Percentiles rank a stretch among this genome's conserved stretches.
Conservation (phyloP, 2,113 vertebrate species). For the Alosa alosa region DNA sequence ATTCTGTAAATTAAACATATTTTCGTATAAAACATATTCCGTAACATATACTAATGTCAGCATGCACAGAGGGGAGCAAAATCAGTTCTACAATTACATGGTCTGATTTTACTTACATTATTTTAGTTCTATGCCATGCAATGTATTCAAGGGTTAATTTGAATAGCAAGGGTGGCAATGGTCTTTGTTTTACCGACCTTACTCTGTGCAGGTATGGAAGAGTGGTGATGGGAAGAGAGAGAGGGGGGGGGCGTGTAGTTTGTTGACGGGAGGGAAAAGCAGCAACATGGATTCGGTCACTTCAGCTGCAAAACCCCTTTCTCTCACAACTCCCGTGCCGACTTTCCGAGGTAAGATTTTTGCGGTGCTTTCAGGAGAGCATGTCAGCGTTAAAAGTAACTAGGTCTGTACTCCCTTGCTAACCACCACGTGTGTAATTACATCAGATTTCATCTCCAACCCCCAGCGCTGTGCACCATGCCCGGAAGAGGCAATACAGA, state of each 20-base stretch:
- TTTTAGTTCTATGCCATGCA: background rate
- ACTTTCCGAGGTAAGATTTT: conserved; percentile 5
- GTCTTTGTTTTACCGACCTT: background rate
- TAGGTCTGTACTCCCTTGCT: background rate
- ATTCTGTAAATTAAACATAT: background rate
- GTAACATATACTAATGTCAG: background rate
- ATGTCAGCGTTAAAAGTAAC: background rate
- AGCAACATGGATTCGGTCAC: background rate
- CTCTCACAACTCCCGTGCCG: background rate
- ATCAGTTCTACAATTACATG: background rate
- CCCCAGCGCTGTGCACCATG: background rate
- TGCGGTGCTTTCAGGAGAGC: background rate
- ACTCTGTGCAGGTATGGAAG: conserved; percentile 8
- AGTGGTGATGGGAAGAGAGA: background rate
- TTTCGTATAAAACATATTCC: background rate
- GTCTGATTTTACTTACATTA: background rate
- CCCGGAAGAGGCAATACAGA: background rate
- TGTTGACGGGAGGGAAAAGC: conserved; percentile 9
- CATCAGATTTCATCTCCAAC: conserved; percentile 12
- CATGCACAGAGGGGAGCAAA: background rate
- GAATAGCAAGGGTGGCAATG: background rate
- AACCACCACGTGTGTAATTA: background rate
- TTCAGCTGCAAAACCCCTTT: background rate
- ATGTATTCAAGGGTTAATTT: background rate
- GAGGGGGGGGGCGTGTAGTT: background rate